Base-by-base conservation (phyloP, 2,113 vertebrate genomes). In the Tiliqua scincoides region DNA sequence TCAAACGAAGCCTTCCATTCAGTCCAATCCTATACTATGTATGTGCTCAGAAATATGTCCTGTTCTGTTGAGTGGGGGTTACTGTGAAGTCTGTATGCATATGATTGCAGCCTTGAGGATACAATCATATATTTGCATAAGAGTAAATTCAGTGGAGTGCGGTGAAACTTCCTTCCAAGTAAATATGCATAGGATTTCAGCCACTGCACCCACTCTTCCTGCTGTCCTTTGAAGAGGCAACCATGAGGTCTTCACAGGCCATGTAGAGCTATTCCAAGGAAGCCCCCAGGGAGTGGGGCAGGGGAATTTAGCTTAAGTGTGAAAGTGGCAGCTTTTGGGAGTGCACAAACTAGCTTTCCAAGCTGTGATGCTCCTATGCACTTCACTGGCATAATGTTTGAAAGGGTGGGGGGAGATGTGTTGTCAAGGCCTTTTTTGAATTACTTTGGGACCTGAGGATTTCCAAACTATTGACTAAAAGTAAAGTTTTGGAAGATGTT, bases 391-490 rank as follows among this genome's bases (percentile, higher is more conserved):
- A 86, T 84, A 88, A 84, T 91, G 43, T 0, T 1, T 91, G 89
- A 93, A 91, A 91, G 43, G 35, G 25, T 15, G 17, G 93, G 92
- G 89, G 85, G 87, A 91, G 93, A 93, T 86, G 0, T 30, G 1
- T 89, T 68, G 87, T 87, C 92, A 86, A 87, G 87, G 85, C 82
- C 88, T 94, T 91, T n/a, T 94, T 59, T 91, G 88, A 91, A 91
- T 80, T 83, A 87, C 85, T 94, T 90, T 8, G 76, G 77, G 81
- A 91, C 90, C 91, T 57, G 21, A 85, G 85, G 90, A 86, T 91
- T 43, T 67, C 9, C 85, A 90, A 91, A 93, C 79, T 84, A 78
- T 85, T 89, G 85, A 9, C 92, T 88, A 91, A 88, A 91, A 88
- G 83, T 85, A 91, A 91, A 79, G 88, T 91, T 48, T 93, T 85